Evolutionary conservation across 2,888 invertebrate genomes (phyloP).

Genomic region (Caenorhabditis panamensis): DNA sequence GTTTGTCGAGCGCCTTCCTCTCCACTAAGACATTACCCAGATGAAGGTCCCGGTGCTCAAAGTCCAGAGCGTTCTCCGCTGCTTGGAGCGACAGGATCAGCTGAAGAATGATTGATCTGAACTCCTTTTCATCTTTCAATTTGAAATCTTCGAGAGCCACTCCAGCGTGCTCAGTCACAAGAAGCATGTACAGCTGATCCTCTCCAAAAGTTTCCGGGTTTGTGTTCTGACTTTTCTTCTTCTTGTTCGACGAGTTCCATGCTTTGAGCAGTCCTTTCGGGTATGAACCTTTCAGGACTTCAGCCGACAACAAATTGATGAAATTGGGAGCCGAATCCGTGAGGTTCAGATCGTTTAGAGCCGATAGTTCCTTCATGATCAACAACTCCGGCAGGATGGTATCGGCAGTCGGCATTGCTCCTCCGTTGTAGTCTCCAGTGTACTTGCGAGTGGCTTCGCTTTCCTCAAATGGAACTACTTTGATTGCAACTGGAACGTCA

Average conservation of each 20-base stretch:
- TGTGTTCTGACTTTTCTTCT: too few species aligned
- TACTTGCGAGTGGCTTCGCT: constrained; percentile 61
- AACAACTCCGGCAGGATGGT: constrained; percentile 91
- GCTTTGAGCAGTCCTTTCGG: constrained; percentile 87
- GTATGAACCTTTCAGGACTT: constrained; percentile 86
- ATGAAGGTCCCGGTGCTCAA: constrained; percentile 96
- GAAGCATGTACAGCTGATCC: constrained; percentile 89
- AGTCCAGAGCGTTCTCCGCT: constrained; percentile 86
- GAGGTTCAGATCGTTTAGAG: constrained; percentile 82
- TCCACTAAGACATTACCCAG: constrained; percentile 88
- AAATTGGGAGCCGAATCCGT: constrained; percentile 87
- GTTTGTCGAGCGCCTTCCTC: constrained; percentile 8
- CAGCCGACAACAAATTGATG: constrained; percentile 85
- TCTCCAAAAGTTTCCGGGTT: constrained; percentile 85
- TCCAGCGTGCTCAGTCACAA: constrained; percentile 92
- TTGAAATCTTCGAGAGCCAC: constrained; percentile 88
- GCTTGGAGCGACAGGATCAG: constrained; percentile 89
- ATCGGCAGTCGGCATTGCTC: constrained; percentile 93
- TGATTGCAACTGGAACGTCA: constrained; percentile 82
- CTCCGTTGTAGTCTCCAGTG: constrained; percentile 87
- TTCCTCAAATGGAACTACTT: constrained; percentile 92
- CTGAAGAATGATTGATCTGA: constrained; percentile 86
- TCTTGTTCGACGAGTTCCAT: constrained; percentile 92
- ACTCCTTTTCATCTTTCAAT: constrained; percentile 65
- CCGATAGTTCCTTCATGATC: constrained; percentile 67